Evolutionary conservation across 2,113 vertebrate species (phyloP).

Genomic region (Balaenoptera acutorostrata): DNA sequence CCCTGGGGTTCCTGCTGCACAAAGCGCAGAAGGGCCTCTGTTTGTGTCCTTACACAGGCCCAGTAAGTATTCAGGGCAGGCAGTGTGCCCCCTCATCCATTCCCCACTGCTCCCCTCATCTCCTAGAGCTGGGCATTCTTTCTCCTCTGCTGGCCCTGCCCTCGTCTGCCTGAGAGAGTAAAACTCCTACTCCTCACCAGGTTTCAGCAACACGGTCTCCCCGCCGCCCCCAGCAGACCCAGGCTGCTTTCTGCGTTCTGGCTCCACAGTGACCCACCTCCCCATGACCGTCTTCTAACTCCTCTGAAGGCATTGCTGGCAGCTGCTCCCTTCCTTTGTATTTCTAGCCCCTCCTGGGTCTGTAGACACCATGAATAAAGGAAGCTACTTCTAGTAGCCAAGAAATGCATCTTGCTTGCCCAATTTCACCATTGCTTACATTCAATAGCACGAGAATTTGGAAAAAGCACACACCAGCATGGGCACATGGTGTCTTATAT

Average conservation of each 20-base stretch:
- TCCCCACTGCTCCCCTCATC: background rate
- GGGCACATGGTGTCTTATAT: fast-evolving
- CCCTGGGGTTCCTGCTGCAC: background rate
- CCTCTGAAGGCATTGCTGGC: background rate
- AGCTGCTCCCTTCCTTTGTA: background rate
- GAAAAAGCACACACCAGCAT: background rate
- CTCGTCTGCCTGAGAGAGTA: background rate
- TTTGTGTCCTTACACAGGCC: background rate
- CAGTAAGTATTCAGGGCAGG: too few species aligned
- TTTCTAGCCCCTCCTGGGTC: background rate
- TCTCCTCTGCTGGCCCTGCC: too few species aligned
- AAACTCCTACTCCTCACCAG: background rate
- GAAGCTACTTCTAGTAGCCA: background rate
- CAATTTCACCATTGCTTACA: background rate
- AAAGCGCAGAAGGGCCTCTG: background rate
- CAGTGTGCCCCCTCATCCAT: background rate
- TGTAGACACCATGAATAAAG: background rate
- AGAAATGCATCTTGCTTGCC: background rate
- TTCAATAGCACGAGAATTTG: background rate
- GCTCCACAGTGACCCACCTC: background rate
- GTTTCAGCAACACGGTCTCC: background rate
- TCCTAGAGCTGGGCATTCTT: background rate
- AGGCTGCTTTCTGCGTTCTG: background rate
- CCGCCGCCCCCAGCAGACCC: background rate
- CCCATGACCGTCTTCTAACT: background rate